phyloP scores from a whole-genome alignment of 1,140 invertebrate species.

The Temnothorax curvispinosus region DNA sequence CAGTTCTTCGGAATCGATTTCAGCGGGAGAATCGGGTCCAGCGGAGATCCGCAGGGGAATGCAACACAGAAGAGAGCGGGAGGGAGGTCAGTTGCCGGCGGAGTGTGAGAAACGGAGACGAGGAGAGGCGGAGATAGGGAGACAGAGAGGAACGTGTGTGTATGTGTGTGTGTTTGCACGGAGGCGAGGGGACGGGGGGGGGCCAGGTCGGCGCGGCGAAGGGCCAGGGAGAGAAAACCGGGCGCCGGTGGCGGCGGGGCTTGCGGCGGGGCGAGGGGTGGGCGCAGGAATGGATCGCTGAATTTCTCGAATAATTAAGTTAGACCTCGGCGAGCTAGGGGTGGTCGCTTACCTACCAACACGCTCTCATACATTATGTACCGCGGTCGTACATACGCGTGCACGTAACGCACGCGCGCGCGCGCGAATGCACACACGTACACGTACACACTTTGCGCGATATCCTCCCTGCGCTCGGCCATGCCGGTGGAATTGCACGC shows the following conservation, averaged over 20 bases:
- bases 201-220: neutral
- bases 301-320: slow-evolving; percentile 86
- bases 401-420: slow-evolving; percentile 63
- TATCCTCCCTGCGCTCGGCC: slow-evolving; percentile 38
- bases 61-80: neutral
- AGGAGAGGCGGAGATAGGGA: slow-evolving; percentile 25
- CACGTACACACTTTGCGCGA: neutral
- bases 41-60: slow-evolving; percentile 2
- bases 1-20: slow-evolving; percentile 61
- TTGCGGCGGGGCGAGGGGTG: slow-evolving; percentile 63
- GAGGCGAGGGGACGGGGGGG: neutral
- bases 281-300: slow-evolving; percentile 85
- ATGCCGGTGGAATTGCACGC: slow-evolving; percentile 56
- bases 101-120: slow-evolving; percentile 39
- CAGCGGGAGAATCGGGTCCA: neutral
- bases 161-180: neutral
- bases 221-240: slow-evolving; percentile 64
- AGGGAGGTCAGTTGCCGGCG: neutral
- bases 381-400: slow-evolving; percentile 70
- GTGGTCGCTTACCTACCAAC: slow-evolving; percentile 85
- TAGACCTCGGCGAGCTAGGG: slow-evolving; percentile 83
- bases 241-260: slow-evolving; percentile 49
- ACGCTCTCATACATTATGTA: slow-evolving; percentile 85
- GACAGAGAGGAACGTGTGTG: slow-evolving; percentile 48
- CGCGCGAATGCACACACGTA: slow-evolving; percentile 5